Conservation (phyloP, 2,113 vertebrate species). For the Atlantisia rogersi region DNA sequence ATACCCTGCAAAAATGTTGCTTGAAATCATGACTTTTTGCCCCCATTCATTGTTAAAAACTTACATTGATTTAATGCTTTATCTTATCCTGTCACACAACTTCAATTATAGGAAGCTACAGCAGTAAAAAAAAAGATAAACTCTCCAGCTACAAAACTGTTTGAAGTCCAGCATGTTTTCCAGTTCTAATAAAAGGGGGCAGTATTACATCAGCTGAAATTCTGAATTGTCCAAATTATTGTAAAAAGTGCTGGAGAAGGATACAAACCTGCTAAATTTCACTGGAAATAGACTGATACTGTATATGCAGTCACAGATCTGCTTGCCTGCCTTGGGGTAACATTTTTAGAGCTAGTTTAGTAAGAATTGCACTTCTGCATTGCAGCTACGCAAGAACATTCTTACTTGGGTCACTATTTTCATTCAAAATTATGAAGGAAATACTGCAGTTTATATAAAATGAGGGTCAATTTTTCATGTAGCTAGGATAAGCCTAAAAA, state of each 20-base stretch:
- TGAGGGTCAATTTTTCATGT: background rate
- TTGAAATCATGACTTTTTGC: conserved; percentile 42
- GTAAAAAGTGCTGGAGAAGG: background rate
- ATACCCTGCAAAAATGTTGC: conserved; percentile 27
- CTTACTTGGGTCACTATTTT: background rate
- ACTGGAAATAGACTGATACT: conserved; percentile 26
- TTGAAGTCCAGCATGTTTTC: conserved; percentile 55
- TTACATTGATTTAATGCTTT: conserved; percentile 70
- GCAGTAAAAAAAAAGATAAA: conserved; percentile 29
- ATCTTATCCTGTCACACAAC: conserved; percentile 61
- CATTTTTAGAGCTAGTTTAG: conserved; percentile 21
- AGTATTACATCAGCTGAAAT: conserved; percentile 71
- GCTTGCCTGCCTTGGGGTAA: background rate
- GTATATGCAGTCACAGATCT: background rate
- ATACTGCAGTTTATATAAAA: background rate
- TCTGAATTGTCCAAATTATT: conserved; percentile 39
- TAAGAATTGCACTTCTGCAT: background rate
- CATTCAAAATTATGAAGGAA: conserved; percentile 6
- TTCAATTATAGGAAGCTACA: conserved; percentile 48
- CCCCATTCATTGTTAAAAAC: conserved; percentile 53
- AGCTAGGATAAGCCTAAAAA: background rate
- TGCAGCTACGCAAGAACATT: background rate
- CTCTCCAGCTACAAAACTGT: background rate
- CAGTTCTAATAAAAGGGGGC: conserved; percentile 73
- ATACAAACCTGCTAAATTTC: conserved; percentile 10